Evolutionary conservation across 2,797 vertebrate species (phyloP).

Genomic region (Oreortyx pictus): DNA sequence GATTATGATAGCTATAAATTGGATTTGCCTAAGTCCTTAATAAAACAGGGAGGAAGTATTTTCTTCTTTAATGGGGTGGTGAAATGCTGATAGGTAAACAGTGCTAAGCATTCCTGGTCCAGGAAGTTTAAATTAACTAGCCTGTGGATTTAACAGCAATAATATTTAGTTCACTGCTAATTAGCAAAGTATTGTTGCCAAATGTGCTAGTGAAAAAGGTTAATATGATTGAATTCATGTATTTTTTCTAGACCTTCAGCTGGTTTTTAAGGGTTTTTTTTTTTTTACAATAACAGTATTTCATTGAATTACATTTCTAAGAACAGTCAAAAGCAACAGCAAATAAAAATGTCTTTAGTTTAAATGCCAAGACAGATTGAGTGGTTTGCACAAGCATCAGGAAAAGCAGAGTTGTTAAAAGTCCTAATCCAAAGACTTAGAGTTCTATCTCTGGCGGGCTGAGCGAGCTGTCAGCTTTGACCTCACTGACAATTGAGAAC

Average conservation of each 20-base stretch:
- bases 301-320: not conserved
- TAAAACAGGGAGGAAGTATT: not conserved
- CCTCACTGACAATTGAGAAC: not conserved
- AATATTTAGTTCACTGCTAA: not conserved
- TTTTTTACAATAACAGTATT: constrained; percentile 23
- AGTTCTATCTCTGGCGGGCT: not conserved
- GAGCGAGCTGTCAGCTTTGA: constrained; percentile 2
- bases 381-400: constrained; percentile 41
- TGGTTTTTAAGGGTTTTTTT: not conserved
- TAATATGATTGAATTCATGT: not conserved
- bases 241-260: not conserved
- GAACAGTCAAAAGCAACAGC: constrained; percentile 36
- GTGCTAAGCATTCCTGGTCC: not conserved
- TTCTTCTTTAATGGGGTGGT: not conserved
- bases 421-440: constrained; percentile 2
- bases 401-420: constrained; percentile 18
- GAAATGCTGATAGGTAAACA: not conserved
- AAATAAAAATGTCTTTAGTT: constrained; percentile 49
- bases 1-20: constrained; percentile 15
- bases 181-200: not conserved
- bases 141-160: not conserved
- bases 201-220: not conserved
- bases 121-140: not conserved
- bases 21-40: not conserved
- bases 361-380: constrained; percentile 36